Evolutionary conservation across 2,888 invertebrate genomes (phyloP).

Genomic region (Ophonus ardosiacus): DNA sequence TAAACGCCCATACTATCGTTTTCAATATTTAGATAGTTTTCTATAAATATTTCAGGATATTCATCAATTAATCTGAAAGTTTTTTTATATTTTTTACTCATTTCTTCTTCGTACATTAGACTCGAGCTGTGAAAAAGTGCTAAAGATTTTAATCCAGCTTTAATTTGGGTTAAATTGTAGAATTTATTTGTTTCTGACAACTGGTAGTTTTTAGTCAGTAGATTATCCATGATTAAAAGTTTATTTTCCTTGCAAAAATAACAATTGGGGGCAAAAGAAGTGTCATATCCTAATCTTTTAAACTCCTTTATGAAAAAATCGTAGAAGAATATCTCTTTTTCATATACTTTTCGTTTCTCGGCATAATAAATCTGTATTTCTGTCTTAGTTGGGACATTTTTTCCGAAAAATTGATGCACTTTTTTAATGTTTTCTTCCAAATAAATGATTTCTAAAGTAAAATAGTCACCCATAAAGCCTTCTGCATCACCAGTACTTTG

Average conservation of each 20-base stretch:
- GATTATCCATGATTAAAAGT: constrained; percentile 70
- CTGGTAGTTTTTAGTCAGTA: constrained; percentile 67
- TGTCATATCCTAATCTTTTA: constrained; percentile 66
- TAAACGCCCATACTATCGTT: constrained; percentile 45
- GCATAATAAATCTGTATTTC: background rate
- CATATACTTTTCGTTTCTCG: constrained; percentile 66
- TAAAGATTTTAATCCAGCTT: constrained; percentile 75
- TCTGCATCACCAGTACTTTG: constrained; percentile 57
- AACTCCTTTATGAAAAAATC: constrained; percentile 67
- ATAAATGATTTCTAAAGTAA: constrained; percentile 65
- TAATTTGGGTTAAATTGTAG: constrained; percentile 76
- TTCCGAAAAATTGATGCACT: constrained; percentile 21
- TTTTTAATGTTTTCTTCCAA: constrained; percentile 22
- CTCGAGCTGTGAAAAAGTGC: constrained; percentile 78
- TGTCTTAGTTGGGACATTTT: background rate
- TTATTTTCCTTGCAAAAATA: constrained; percentile 69
- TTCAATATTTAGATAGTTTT: constrained; percentile 65
- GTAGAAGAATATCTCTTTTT: constrained; percentile 71
- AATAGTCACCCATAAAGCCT: constrained; percentile 67
- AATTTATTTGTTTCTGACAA: constrained; percentile 70
- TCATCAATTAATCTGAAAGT: constrained; percentile 67
- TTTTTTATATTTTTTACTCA: constrained; percentile 65
- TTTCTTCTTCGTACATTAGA: constrained; percentile 76
- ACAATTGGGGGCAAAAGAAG: constrained; percentile 68
- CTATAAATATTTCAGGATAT: constrained; percentile 68